Conservation (phyloP, 1,140 invertebrate species). For the Ditylenchus dipsaci region DNA sequence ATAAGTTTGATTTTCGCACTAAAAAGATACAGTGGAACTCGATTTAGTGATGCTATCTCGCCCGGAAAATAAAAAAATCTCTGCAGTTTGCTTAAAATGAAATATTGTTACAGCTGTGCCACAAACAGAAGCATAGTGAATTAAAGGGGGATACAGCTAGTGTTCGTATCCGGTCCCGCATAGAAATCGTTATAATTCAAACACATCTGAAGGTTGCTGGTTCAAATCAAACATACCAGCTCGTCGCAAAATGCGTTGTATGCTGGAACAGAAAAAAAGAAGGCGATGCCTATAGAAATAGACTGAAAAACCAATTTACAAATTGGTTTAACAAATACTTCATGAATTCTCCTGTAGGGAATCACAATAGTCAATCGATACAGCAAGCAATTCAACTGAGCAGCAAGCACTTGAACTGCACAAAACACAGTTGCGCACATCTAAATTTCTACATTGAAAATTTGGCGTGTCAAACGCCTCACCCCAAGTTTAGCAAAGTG, state of each 20-base stretch:
- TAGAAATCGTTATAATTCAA: too few species aligned
- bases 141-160: too few species aligned
- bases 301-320: background rate
- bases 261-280: background rate
- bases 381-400: background rate
- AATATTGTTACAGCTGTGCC: too few species aligned
- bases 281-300: background rate
- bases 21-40: too few species aligned
- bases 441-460: background rate
- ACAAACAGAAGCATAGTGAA: too few species aligned
- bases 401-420: background rate
- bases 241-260: background rate
- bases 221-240: background rate
- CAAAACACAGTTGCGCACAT: background rate
- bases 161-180: too few species aligned
- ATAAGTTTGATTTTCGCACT: too few species aligned
- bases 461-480: background rate
- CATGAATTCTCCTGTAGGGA: background rate
- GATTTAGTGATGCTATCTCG: too few species aligned
- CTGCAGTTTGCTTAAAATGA: too few species aligned
- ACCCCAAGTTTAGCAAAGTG: background rate
- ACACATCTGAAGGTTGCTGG: too few species aligned
- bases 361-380: background rate
- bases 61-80: too few species aligned
- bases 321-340: background rate